Percentiles rank a stretch among this genome's conserved stretches.
Conservation (phyloP, 2,888 invertebrate species). For the Congeria kusceri region DNA sequence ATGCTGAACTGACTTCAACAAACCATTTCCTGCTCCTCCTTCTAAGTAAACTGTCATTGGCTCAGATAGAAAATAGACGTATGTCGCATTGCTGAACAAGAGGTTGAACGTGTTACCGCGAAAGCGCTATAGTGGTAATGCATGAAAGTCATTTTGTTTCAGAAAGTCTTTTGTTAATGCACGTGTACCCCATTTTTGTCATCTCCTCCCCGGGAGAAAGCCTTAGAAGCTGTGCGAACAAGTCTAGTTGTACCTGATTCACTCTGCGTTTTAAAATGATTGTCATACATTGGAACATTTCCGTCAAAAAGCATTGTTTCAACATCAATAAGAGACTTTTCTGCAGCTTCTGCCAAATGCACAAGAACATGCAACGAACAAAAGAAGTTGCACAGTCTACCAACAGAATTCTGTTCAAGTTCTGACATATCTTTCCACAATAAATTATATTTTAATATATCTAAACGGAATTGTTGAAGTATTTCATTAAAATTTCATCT, state of each 20-base stretch:
- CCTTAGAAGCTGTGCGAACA: constrained; percentile 4
- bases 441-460: constrained; percentile 10
- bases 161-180: neutral
- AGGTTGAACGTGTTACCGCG: neutral
- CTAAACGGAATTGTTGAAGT: constrained; percentile 16
- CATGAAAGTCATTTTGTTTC: neutral
- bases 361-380: constrained; percentile 33
- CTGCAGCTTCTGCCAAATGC: constrained; percentile 10
- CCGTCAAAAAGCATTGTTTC: neutral
- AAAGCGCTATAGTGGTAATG: neutral
- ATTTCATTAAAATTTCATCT: constrained; percentile 26
- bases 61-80: neutral
- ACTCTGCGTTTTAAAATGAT: neutral
- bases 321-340: neutral
- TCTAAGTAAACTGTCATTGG: no score
- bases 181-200: neutral
- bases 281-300: neutral
- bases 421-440: constrained; percentile 22
- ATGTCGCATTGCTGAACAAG: neutral
- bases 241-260: constrained; percentile 15
- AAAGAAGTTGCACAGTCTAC: constrained; percentile 12
- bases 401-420: constrained; percentile 6
- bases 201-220: neutral
- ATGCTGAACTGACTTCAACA: no score
- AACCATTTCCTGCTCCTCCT: no score